Conservation (phyloP, 2,888 invertebrate genomes). For the Limnephilus rhombicus region DNA sequence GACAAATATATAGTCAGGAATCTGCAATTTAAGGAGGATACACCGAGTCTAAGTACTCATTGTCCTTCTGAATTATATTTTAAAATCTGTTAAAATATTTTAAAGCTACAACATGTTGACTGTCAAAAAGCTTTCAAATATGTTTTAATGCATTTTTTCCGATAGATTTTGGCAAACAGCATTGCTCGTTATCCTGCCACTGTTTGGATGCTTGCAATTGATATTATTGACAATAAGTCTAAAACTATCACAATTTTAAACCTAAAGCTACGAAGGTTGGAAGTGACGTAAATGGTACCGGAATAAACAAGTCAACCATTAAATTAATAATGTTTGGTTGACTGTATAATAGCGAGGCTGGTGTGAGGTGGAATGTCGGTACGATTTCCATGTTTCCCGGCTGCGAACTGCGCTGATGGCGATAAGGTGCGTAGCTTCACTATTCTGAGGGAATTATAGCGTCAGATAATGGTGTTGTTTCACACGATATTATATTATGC, state of each 20-base stretch:
- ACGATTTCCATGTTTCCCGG: neutral
- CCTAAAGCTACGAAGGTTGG: neutral
- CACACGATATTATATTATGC: constrained; percentile 1
- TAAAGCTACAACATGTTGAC: neutral
- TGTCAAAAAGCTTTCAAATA: neutral
- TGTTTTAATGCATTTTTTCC: neutral
- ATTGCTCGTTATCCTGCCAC: neutral
- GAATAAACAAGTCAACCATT: neutral
- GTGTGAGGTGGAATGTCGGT: neutral
- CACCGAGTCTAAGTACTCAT: neutral
- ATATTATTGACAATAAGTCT: neutral
- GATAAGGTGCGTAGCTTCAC: neutral
- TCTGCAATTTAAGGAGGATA: neutral
- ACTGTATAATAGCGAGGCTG: neutral
- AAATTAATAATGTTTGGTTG: neutral
- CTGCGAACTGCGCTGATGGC: neutral
- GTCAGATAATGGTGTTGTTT: neutral
- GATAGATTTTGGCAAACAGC: neutral
- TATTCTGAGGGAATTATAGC: neutral
- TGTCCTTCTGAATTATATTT: neutral
- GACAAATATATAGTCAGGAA: neutral
- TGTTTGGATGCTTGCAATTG: neutral
- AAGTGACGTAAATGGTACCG: neutral
- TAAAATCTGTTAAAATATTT: neutral
- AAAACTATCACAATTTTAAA: neutral